Percentiles rank a stretch among this genome's conserved stretches.
phyloP scores from a whole-genome alignment of 2,797 vertebrate genomes.

The Geotrypetes seraphini region DNA sequence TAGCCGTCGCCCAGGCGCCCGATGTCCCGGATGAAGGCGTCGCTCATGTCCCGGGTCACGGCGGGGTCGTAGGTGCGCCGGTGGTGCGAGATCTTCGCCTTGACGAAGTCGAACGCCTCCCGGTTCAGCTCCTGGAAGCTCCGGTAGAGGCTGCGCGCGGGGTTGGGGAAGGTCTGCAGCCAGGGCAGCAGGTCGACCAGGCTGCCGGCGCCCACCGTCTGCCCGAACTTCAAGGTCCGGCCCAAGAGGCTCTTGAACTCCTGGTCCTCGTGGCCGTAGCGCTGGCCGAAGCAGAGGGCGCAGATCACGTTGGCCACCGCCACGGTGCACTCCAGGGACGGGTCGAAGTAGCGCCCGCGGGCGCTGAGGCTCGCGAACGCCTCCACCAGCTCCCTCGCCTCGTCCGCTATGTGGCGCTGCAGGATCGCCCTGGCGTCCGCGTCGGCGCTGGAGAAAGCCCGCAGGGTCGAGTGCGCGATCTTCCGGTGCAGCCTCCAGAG shows the following conservation, averaged over 20 bases:
- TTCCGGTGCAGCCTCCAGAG: conserved; percentile 64
- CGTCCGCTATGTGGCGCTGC: conserved; percentile 61
- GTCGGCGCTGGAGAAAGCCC: conserved; percentile 56
- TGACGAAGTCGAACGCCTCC: conserved; percentile 61
- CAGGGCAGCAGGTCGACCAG: conserved; percentile 75
- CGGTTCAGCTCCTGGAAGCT: conserved; percentile 58
- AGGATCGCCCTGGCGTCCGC: conserved; percentile 51
- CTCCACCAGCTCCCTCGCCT: conserved; percentile 53
- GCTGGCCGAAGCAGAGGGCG: conserved; percentile 70
- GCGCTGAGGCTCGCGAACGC: conserved; percentile 39
- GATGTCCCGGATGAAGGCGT: conserved; percentile 52
- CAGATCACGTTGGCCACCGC: conserved; percentile 69
- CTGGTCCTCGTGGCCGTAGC: conserved; percentile 55
- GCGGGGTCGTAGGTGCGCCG: conserved; percentile 45
- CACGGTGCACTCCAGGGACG: conserved; percentile 50
- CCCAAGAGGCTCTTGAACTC: conserved; percentile 62
- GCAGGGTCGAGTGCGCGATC: conserved; percentile 61
- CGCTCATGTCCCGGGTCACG: conserved; percentile 54
- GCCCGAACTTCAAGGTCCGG: conserved; percentile 50
- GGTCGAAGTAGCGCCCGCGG: conserved; percentile 46
- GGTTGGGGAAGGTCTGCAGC: conserved; percentile 69
- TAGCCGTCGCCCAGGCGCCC: conserved; percentile 46
- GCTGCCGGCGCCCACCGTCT: conserved; percentile 70
- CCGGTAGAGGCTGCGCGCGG: conserved; percentile 52
- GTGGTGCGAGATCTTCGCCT: conserved; percentile 54